phyloP scores from a whole-genome alignment of 2,888 invertebrate genomes.

The Micropterix aruncella region DNA sequence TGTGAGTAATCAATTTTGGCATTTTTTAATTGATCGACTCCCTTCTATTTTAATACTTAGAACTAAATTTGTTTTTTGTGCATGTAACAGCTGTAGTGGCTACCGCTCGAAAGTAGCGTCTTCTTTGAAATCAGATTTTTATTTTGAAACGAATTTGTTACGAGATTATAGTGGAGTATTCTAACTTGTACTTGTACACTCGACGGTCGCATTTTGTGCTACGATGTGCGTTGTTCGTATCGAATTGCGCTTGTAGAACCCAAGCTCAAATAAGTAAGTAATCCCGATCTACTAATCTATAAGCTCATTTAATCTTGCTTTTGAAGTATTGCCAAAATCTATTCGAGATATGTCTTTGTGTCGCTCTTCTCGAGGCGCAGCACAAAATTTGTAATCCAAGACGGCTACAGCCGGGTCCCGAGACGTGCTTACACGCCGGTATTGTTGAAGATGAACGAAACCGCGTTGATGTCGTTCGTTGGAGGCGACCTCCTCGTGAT shows the following conservation, averaged over 20 bases:
- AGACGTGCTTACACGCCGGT: conserved; percentile 49
- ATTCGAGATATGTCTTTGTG: conserved; percentile 1
- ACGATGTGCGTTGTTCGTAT: no score
- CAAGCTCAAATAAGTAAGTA: no score
- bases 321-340: not conserved
- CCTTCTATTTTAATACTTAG: no score
- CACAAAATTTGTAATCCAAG: not conserved
- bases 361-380: not conserved
- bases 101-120: conserved; percentile 7
- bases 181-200: no score
- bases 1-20: no score
- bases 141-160: no score
- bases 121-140: no score
- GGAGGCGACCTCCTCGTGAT: conserved; percentile 36
- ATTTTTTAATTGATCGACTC: no score
- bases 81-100: conserved; percentile 11
- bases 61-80: no score
- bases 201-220: no score
- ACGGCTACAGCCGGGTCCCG: conserved; percentile 8
- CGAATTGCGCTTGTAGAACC: no score
- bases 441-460: conserved; percentile 51
- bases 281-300: not conserved
- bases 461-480: conserved; percentile 30
- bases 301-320: not conserved
- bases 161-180: no score